Evolutionary conservation across 2,888 invertebrate species (phyloP).

Genomic region (Invenusta paracnida): DNA sequence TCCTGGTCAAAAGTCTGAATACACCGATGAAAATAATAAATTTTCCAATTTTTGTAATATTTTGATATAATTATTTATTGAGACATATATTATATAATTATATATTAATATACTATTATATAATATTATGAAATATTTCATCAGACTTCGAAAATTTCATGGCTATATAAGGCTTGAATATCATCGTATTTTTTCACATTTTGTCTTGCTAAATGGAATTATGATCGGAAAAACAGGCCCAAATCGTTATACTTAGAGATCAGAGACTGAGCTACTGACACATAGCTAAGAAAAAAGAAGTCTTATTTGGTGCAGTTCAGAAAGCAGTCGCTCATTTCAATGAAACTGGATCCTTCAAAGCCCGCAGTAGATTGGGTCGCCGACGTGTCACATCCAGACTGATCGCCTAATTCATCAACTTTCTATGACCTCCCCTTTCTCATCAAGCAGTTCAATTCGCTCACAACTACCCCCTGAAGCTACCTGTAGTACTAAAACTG

Average conservation of each 20-base stretch:
- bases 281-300: background rate
- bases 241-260: conserved; percentile 24
- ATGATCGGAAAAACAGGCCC: conserved; percentile 1
- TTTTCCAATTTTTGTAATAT: background rate
- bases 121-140: conserved; percentile 10
- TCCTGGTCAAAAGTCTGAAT: conserved; percentile 19
- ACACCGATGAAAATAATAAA: background rate
- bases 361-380: background rate
- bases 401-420: conserved; percentile 20
- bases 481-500: conserved; percentile 13
- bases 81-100: background rate
- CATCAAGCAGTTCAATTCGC: conserved; percentile 15
- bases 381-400: conserved; percentile 25
- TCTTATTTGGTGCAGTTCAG: conserved; percentile 31
- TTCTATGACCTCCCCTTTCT: background rate
- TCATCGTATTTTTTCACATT: background rate
- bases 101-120: background rate
- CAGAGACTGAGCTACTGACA: conserved; percentile 20
- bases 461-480: conserved; percentile 31
- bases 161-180: background rate
- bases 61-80: conserved; percentile 3
- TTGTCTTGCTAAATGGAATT: background rate
- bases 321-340: conserved; percentile 22
- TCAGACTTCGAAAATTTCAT: background rate
- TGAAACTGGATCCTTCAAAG: conserved; percentile 27